Percentiles rank a stretch among this genome's conserved stretches.
Conservation (phyloP, 2,113 vertebrate genomes). For the Haliaeetus leucogaster region DNA sequence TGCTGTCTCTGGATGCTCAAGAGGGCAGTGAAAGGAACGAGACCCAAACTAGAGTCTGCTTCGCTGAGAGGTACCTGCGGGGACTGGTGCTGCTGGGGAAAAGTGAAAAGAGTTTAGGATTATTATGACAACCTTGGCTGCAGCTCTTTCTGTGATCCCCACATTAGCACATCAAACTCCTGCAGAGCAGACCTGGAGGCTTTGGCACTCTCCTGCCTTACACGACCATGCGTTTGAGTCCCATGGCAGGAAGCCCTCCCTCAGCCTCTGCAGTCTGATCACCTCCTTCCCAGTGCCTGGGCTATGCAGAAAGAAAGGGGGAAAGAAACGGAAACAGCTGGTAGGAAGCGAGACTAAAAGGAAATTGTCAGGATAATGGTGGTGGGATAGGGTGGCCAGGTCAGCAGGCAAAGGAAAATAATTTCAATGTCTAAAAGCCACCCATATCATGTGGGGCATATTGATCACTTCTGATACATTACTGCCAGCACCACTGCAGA, state of each 20-base stretch:
- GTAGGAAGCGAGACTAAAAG: background rate
- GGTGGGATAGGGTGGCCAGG: background rate
- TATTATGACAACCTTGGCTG: background rate
- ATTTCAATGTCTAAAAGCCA: background rate
- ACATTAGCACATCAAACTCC: background rate
- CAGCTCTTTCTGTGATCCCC: background rate
- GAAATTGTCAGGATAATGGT: background rate
- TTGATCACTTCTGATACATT: background rate
- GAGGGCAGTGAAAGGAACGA: background rate
- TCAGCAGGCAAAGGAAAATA: background rate
- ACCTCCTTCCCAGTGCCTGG: background rate
- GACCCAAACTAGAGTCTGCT: background rate
- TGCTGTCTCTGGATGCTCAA: background rate
- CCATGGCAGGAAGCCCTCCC: background rate
- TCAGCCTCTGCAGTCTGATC: background rate
- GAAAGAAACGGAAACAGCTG: conserved; percentile 9
- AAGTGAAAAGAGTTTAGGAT: background rate
- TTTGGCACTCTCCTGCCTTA: background rate
- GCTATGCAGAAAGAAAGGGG: background rate
- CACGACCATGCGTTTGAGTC: accelerated
- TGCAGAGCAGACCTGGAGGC: background rate
- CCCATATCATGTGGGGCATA: accelerated
- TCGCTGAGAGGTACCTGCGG: background rate
- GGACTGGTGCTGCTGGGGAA: background rate
- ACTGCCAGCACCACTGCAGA: background rate